Evolutionary conservation across 30 jellyfish, hydroid and myxozoan genomes (phyloP).

Genomic region (Cassiopea andromeda): DNA sequence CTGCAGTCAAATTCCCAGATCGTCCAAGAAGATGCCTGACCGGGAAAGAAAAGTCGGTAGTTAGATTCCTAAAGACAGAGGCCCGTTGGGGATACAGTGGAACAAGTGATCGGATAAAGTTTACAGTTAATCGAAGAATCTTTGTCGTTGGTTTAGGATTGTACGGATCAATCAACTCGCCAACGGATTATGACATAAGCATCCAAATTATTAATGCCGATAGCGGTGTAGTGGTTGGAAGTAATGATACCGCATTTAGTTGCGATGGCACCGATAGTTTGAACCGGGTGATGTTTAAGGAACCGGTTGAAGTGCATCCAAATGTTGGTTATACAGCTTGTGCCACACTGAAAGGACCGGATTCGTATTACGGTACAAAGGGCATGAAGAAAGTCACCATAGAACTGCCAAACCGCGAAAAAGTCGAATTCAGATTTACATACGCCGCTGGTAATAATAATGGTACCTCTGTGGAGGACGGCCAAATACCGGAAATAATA

Average conservation of each 20-base stretch:
- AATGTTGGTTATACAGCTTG: slow-evolving; percentile 93
- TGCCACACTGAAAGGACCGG: slow-evolving; percentile 93
- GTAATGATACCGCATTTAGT: slow-evolving; percentile 95
- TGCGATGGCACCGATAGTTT: slow-evolving; percentile 98
- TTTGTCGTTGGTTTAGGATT: slow-evolving; percentile 98
- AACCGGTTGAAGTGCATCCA: slow-evolving; percentile 94
- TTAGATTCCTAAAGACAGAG: slow-evolving; percentile 90
- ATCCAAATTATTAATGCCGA: slow-evolving; percentile 92
- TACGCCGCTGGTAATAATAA: slow-evolving; percentile 98
- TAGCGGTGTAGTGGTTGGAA: slow-evolving; percentile 90
- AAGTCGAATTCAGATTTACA: slow-evolving; percentile 93
- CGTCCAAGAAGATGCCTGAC: slow-evolving; percentile 99
- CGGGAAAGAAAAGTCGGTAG: slow-evolving; percentile 96
- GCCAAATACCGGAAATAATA: slow-evolving; percentile 98
- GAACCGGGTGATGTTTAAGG: slow-evolving; percentile 97
- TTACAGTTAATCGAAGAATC: slow-evolving; percentile 84
- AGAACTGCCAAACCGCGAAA: slow-evolving; percentile 93
- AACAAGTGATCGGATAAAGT: slow-evolving; percentile 95
- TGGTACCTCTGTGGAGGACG: slow-evolving; percentile 99
- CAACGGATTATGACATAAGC: slow-evolving; percentile 96
- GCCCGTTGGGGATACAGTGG: slow-evolving; percentile 99
- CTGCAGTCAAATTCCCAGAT: slow-evolving; percentile 96
- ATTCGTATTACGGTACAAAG: slow-evolving; percentile 93
- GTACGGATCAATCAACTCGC: slow-evolving; percentile 95
- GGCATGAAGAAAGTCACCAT: slow-evolving; percentile 89